Conservation (phyloP, 1,140 invertebrate genomes). For the Eueides isabella region DNA sequence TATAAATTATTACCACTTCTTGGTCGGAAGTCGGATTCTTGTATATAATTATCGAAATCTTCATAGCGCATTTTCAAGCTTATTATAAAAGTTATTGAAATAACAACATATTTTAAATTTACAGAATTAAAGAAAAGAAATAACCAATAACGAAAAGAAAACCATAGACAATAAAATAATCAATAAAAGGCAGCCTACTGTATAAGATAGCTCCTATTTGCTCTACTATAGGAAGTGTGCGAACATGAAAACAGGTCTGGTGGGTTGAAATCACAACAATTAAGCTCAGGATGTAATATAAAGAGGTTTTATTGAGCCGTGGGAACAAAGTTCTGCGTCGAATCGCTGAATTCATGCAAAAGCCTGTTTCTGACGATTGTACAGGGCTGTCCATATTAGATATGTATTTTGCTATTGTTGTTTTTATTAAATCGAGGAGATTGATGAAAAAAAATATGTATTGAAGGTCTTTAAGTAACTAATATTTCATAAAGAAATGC, state of each 20-base stretch:
- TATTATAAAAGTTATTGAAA: no score
- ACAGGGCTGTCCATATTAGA: conserved; percentile 33
- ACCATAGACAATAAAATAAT: not conserved
- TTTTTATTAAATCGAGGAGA: not conserved
- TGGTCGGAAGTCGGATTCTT: no score
- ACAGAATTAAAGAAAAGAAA: no score
- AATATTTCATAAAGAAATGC: no score
- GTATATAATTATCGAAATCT: no score
- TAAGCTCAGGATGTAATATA: conserved; percentile 57
- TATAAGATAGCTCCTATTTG: conserved; percentile 16
- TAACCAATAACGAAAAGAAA: no score
- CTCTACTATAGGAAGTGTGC: conserved; percentile 28
- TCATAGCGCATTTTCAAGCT: no score
- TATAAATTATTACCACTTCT: no score
- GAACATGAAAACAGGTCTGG: conserved; percentile 36
- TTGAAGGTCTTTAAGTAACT: not conserved
- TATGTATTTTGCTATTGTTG: not conserved
- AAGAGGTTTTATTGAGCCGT: conserved; percentile 51
- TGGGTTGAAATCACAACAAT: conserved; percentile 53
- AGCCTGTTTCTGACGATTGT: conserved; percentile 44
- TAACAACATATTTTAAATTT: no score
- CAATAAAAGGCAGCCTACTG: not conserved
- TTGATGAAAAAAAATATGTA: not conserved
- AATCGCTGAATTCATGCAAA: conserved; percentile 46
- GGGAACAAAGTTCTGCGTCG: conserved; percentile 44